A percentile compares a stretch with the other conserved stretches of the same genome.
Evolutionary conservation across 2,113 vertebrate genomes (phyloP).

Genomic region (Gadus chalcogrammus): DNA sequence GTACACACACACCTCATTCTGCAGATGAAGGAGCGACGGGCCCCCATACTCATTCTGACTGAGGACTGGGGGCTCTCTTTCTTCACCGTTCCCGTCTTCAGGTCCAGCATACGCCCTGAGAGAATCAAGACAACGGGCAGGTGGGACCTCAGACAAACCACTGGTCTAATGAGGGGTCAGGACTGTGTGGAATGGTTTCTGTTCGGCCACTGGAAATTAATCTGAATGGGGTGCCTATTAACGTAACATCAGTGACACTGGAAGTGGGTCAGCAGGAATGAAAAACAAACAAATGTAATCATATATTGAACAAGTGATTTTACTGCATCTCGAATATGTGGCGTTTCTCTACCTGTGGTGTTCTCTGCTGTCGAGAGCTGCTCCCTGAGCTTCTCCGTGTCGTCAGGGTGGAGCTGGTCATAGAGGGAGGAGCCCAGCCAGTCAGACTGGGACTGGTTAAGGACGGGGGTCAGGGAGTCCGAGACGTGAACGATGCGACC

Average conservation of each 20-base stretch:
- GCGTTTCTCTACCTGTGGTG: conserved; percentile 72
- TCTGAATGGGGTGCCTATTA: too few relatives aligned
- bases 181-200: not conserved
- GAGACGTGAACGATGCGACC: conserved; percentile 92
- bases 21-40: conserved; percentile 94
- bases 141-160: too few relatives aligned
- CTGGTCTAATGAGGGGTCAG: not conserved
- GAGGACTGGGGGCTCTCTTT: conserved; percentile 94
- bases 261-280: too few relatives aligned
- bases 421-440: conserved; percentile 95
- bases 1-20: conserved; percentile 84
- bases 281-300: too few relatives aligned
- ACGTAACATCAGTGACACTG: too few relatives aligned
- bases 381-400: conserved; percentile 91
- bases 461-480: conserved; percentile 89
- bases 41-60: conserved; percentile 95
- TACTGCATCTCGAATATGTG: too few relatives aligned
- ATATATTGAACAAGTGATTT: too few relatives aligned
- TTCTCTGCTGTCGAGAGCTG: conserved; percentile 94
- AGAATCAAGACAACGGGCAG: not conserved
- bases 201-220: not conserved
- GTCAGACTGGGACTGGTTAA: conserved; percentile 90
- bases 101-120: conserved; percentile 88
- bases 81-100: conserved; percentile 97
- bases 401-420: conserved; percentile 93